phyloP scores from a whole-genome alignment of 2,113 vertebrate species.

The Eclectus roratus region DNA sequence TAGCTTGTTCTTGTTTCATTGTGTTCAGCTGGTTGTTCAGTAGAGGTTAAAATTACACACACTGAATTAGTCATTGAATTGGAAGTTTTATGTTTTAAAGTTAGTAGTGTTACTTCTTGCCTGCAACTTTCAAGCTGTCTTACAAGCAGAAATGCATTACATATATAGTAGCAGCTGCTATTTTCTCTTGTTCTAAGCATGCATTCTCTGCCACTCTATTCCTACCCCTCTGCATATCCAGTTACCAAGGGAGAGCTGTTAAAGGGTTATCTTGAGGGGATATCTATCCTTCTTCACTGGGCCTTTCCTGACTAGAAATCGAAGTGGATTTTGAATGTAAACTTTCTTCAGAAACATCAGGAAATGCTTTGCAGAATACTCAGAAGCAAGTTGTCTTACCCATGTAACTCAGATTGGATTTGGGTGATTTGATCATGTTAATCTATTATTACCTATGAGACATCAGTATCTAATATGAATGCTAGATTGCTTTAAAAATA shows the following conservation, averaged over 20 bases:
- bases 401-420: not conserved
- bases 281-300: not conserved
- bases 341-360: not conserved
- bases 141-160: not conserved
- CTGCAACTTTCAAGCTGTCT: not conserved
- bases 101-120: not conserved
- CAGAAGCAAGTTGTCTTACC: not conserved
- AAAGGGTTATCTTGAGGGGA: not conserved
- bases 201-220: not conserved
- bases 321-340: not conserved
- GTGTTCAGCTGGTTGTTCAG: not conserved
- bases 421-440: not conserved
- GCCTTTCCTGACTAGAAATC: not conserved
- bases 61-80: not conserved
- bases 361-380: not conserved
- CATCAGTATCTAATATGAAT: not conserved
- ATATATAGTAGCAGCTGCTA: not conserved
- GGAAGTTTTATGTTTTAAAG: not conserved
- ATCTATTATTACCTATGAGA: not conserved
- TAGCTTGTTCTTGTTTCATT: not conserved
- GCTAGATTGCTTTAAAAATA: not conserved
- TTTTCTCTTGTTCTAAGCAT: slow-evolving; percentile 13
- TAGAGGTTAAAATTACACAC: not conserved
- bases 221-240: not conserved
- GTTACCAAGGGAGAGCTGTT: slow-evolving; percentile 3